Base-by-base conservation (phyloP, 2,888 invertebrate genomes). In the Eupsilia transversa region DNA sequence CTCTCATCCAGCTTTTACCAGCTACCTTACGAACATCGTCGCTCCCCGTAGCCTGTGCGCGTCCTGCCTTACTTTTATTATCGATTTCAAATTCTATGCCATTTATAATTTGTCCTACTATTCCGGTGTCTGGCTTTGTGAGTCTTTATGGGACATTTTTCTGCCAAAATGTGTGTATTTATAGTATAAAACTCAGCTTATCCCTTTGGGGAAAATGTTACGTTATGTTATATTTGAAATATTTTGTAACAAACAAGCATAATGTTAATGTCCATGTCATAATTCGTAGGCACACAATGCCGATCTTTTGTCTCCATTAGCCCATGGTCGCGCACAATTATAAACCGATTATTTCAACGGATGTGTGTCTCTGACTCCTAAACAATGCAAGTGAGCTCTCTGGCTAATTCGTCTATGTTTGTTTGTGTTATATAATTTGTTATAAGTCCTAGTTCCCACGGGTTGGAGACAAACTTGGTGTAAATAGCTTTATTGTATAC, bases 291-390 rank as follows among this genome's bases (percentile, higher is more conserved):
- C 88, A 85, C 86, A 87, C 87, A 86, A 86, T 84, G 74, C 64
- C 61, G 61, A 72, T 85, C 79, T 85, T 88, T 88, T 88, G 91
- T 89, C 78, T 88, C 79, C 56, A 72, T 85, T 69, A 82, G 46
- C 49, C 82, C 88, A 89, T 78, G 87, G 86, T 66, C 82, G 64
- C 52, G 74, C 87, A 82, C 86, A 90, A 93, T 94, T 93, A 94
- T 92, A 93, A 90, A 88, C 82, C 86, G 91, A 92, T 93, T 92
- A 93, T 83, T 80, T 75, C 65, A 74, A 82, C 89, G 89, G 89
- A 89, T 86, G 87, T 86, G 77, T 76, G 70, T 52, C 54, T 71
- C n/a, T n/a, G 74, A n/a, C 64, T 78, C 30, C 56, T 79, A 82
- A 79, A 89, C 89, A 89, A 89, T 87, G 80, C 84, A 41, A 67